Evolutionary conservation across 2,888 invertebrate species (phyloP).

Genomic region (Temnothorax unifasciatus): DNA sequence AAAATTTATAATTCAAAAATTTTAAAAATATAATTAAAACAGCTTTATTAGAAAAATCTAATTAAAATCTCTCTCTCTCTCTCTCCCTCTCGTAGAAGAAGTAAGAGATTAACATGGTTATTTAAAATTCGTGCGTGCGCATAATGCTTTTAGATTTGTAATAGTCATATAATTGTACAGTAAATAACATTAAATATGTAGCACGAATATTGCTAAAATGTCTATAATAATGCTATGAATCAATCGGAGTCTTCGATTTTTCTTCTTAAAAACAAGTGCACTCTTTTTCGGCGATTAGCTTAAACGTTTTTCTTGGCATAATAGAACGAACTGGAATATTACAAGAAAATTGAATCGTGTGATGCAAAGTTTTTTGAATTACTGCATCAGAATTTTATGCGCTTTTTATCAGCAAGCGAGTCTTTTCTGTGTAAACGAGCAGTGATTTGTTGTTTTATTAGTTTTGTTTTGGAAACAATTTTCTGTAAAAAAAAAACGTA

Average conservation of each 20-base stretch:
- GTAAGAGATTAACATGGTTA: neutral
- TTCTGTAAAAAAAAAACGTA: neutral
- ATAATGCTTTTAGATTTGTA: neutral
- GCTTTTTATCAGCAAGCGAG: neutral
- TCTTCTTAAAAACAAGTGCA: neutral
- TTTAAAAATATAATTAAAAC: neutral
- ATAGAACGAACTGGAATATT: conserved; percentile 62
- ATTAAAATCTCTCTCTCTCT: neutral
- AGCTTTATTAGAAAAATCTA: neutral
- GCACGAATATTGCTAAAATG: neutral
- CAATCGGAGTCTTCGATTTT: neutral
- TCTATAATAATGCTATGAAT: neutral
- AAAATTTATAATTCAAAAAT: neutral
- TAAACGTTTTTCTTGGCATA: conserved; percentile 44
- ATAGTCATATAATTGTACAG: neutral
- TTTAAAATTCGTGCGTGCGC: neutral
- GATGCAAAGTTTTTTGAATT: conserved; percentile 60
- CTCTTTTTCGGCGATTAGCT: conserved; percentile 1
- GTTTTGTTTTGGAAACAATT: neutral
- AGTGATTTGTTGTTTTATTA: neutral
- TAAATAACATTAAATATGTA: neutral
- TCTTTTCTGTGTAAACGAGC: neutral
- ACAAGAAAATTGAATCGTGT: conserved; percentile 67
- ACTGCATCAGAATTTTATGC: conserved; percentile 8
- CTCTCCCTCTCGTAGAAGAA: neutral